Base-by-base conservation (phyloP, 2,113 vertebrate genomes). In the Azemiops feae region DNA sequence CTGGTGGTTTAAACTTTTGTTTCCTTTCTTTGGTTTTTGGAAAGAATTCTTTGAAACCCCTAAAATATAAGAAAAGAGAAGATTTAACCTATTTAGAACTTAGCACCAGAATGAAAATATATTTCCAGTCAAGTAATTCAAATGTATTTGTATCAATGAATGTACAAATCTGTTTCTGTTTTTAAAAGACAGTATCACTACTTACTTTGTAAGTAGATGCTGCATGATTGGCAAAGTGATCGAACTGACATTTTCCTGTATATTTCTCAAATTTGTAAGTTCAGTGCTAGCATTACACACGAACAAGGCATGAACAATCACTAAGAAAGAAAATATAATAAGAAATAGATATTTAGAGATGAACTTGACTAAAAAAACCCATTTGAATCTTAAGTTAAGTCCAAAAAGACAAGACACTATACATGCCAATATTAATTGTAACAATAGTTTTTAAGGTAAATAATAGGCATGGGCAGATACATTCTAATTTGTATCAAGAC, bases 231-330 rank as follows among this genome's bases (percentile, higher is more conserved):
- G 98, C 43, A 98, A 93, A 0, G 96, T 95, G 18, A 96, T 85
- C 25, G 97, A 97, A 88, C 91, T 96, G 89, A 98, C 96, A 94
- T 98, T 92, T 93, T 98, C 97, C 87, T 97, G 97, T 93, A 98
- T 92, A 88, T 98, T 98, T 91, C 96, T 97, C 93, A 98, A 93
- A 47, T 95, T 95, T 7, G 96, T 97, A 55, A 98, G 96, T 96
- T 98, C 98, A 16, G 96, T 91, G 7, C 98, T 98, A 47, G 97
- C 98, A 23, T 98, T 98, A 86, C 98, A 97, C 39, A 97, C 97
- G 86, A 98, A 93, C 92, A 98, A 93, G 18, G 98, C 98, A 0
- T 98, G 98, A 74, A 98, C 98, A 81, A 96, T 81, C 1, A 6
- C 98, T 98, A 94, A 39, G 20, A 43, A 85, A 87, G 85, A 89